These are phyloP conservation scores for Dipus sagitta DNA, from an alignment of 2,797 vertebrate species.

Conservation along the genomic window DNA sequence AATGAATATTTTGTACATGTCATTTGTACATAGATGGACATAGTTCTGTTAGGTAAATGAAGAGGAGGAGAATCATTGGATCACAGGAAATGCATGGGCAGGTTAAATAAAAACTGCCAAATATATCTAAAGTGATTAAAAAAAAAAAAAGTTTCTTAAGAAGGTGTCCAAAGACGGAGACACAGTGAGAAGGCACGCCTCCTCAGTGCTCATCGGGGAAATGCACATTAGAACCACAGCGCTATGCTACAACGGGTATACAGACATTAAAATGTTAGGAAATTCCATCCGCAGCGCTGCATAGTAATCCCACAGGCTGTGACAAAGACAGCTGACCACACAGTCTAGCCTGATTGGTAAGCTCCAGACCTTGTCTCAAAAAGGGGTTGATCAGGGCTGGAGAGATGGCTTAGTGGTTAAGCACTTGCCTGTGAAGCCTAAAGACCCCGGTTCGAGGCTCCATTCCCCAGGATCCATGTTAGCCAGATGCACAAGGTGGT, in stretches of 20 bases:
- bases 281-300: not conserved
- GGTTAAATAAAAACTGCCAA: not conserved
- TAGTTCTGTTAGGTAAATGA: constrained; percentile 9
- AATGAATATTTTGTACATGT: not conserved
- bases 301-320: too few species aligned
- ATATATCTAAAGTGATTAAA: constrained; percentile 43
- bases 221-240: not conserved
- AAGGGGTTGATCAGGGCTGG: too few species aligned
- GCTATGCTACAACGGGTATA: not conserved
- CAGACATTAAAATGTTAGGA: not conserved
- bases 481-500: too few species aligned
- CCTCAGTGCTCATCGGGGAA: not conserved
- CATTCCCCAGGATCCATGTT: too few species aligned
- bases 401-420: too few species aligned
- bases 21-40: not conserved
- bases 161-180: not conserved
- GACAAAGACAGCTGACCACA: too few species aligned
- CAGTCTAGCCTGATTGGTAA: too few species aligned
- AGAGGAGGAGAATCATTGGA: not conserved
- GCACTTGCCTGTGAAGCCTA: too few species aligned
- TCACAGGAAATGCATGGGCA: constrained; percentile 5
- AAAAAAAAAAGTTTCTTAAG: not conserved
- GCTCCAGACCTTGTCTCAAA: too few species aligned
- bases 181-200: not conserved
- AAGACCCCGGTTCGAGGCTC: too few species aligned